Percentiles rank a stretch among this genome's conserved stretches.
Evolutionary conservation across 2,888 invertebrate genomes (phyloP).

Genomic region (Athalia cordata): DNA sequence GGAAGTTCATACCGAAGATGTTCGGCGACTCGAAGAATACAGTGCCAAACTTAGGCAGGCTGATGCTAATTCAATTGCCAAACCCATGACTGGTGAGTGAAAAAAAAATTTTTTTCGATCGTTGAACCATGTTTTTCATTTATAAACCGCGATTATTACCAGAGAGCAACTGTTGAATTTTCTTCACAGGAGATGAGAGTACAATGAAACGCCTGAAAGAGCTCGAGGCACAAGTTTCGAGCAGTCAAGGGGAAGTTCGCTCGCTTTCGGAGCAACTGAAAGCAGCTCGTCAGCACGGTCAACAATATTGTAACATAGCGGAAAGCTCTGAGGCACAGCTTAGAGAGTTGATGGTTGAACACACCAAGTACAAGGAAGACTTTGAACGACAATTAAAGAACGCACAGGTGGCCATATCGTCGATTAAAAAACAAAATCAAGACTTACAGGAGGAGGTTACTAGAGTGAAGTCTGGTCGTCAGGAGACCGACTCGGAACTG

Average conservation of each 20-base stretch:
- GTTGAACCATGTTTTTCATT: not conserved
- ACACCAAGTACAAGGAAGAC: slow-evolving; percentile 77
- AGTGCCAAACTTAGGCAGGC: slow-evolving; percentile 80
- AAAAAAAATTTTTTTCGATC: not conserved
- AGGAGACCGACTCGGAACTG: slow-evolving; percentile 77
- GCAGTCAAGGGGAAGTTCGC: slow-evolving; percentile 80
- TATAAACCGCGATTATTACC: not conserved
- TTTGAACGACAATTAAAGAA: slow-evolving; percentile 78
- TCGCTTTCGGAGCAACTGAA: slow-evolving; percentile 84
- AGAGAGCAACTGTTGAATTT: not conserved
- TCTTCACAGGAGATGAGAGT: slow-evolving; percentile 77
- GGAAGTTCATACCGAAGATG: slow-evolving; percentile 78
- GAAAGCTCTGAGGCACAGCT: slow-evolving; percentile 88
- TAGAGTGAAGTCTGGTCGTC: slow-evolving; percentile 81
- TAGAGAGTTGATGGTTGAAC: slow-evolving; percentile 78
- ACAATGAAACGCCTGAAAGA: slow-evolving; percentile 79
- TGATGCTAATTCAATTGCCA: slow-evolving; percentile 61
- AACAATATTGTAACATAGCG: slow-evolving; percentile 90
- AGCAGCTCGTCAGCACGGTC: slow-evolving; percentile 84
- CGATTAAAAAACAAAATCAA: slow-evolving; percentile 79
- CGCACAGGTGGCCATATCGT: slow-evolving; percentile 70
- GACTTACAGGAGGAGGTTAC: slow-evolving; percentile 83
- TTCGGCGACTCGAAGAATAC: slow-evolving; percentile 81
- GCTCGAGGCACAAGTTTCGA: slow-evolving; percentile 80
- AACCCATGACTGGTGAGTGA: slow-evolving; percentile 66